A percentile compares a stretch with the other conserved stretches of the same genome.
Evolutionary conservation across 2,113 vertebrate species (phyloP).

Genomic region (Vidua macroura): DNA sequence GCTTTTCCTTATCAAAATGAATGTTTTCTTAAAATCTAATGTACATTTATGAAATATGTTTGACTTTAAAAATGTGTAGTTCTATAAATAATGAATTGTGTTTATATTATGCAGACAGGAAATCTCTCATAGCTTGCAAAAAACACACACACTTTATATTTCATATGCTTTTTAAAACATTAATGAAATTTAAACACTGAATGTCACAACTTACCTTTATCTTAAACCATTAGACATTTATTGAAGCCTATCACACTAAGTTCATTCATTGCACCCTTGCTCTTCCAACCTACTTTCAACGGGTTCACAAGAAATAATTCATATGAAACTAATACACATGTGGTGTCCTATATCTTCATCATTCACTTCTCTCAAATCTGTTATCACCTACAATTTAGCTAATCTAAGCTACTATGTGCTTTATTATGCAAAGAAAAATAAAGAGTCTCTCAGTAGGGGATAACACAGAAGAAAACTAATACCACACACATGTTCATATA

Average conservation of each 20-base stretch:
- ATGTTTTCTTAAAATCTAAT: not conserved
- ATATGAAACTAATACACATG: conserved; percentile 84
- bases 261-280: conserved; percentile 48
- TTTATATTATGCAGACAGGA: not conserved
- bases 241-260: conserved; percentile 53
- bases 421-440: conserved; percentile 84
- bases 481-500: conserved; percentile 65
- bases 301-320: conserved; percentile 85
- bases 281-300: conserved; percentile 71
- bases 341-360: conserved; percentile 84
- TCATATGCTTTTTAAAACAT: not conserved
- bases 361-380: conserved; percentile 82
- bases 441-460: conserved; percentile 70
- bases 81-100: not conserved
- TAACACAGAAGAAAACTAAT: conserved; percentile 76
- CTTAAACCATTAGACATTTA: conserved; percentile 45
- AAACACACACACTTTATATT: not conserved
- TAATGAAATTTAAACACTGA: conserved; percentile 9
- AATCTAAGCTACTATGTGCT: conserved; percentile 83
- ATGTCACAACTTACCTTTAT: conserved; percentile 9
- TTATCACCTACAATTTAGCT: conserved; percentile 89
- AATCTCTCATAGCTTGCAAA: not conserved
- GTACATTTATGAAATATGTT: not conserved
- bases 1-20: not conserved
- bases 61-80: not conserved